Evolutionary conservation across 2,888 invertebrate genomes (phyloP).

Genomic region (Eupithecia insigniata): DNA sequence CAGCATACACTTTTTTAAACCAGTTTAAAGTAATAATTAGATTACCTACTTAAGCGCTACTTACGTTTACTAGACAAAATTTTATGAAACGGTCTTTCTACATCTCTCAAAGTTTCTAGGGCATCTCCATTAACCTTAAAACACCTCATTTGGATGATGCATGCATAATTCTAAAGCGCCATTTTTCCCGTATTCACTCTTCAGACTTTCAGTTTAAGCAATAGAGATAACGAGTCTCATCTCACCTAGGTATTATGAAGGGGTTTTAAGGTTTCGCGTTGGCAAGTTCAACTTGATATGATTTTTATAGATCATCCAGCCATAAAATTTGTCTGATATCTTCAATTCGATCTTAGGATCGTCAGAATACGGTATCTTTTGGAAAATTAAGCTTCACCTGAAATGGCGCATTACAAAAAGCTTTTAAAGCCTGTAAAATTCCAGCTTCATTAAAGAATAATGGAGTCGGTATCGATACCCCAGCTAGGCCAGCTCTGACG

Average conservation of each 20-base stretch:
- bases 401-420: background rate
- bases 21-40: background rate
- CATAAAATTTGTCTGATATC: background rate
- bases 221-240: constrained; percentile 6
- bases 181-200: constrained; percentile 37
- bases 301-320: background rate
- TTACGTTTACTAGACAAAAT: background rate
- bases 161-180: constrained; percentile 41
- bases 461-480: constrained; percentile 36
- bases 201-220: constrained; percentile 25
- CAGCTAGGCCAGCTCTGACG: background rate
- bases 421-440: constrained; percentile 32
- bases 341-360: constrained; percentile 5
- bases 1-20: background rate
- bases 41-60: background rate
- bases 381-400: background rate
- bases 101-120: constrained; percentile 14
- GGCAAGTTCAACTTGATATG: constrained; percentile 3
- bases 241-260: constrained; percentile 15
- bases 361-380: background rate
- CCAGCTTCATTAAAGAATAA: constrained; percentile 42
- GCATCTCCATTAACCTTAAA: constrained; percentile 36
- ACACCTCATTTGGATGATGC: constrained; percentile 37
- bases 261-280: background rate
- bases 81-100: background rate